Base-by-base conservation (phyloP, 2,888 invertebrate species). In the Dorcus parallelipipedus region DNA sequence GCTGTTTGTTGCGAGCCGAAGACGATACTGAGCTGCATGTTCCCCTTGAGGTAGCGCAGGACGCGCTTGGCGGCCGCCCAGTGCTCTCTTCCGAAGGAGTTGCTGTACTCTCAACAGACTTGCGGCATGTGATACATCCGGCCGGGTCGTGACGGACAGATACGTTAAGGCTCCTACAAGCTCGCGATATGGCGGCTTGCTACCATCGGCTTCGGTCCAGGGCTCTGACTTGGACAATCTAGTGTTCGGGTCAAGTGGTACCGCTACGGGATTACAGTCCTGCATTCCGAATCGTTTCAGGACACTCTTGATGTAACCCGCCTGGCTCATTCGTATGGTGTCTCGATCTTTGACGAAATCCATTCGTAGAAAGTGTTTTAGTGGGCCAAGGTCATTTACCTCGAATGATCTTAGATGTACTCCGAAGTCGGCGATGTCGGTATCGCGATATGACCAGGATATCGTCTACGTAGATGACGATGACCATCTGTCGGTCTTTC, bases 211-310 rank as follows among this genome's bases (percentile, higher is more conserved):
- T 9, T 33, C 38, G 8, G 26, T 38, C 45, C 52, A 56, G 3
- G 26, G 6, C 26, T 1, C 26, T 4, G 26, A 33, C 3, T 33
- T 33, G 26, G 26, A 5, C 38, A 62, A 38, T 53, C 60, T 64
- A 17, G 39, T 47, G 45, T 49, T 52, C 20, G 49, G 41, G 33
- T 63, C 62, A n/a, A 64, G 50, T 3, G 66, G 70, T 17, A 66
- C 67, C 40, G 52, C 54, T 3, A 68, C 66, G 41, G 68, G 59
- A 23, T 70, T 71, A n/a, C 63, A 65, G 26, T 69, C 58, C 9
- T 56, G 55, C 70, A 71, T 71, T 41, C 62, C 59, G 49, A 66
- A 71, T 9, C 64, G 53, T 38, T 61, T 53, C 23, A 70, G 52
- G 6, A 70, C 20, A 9, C 68, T 64, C 4, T 49, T 54, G 38